Percentiles rank a stretch among this genome's conserved stretches.
Evolutionary conservation across 2,113 vertebrate species (phyloP).

Genomic region (Phoenicopterus ruber): DNA sequence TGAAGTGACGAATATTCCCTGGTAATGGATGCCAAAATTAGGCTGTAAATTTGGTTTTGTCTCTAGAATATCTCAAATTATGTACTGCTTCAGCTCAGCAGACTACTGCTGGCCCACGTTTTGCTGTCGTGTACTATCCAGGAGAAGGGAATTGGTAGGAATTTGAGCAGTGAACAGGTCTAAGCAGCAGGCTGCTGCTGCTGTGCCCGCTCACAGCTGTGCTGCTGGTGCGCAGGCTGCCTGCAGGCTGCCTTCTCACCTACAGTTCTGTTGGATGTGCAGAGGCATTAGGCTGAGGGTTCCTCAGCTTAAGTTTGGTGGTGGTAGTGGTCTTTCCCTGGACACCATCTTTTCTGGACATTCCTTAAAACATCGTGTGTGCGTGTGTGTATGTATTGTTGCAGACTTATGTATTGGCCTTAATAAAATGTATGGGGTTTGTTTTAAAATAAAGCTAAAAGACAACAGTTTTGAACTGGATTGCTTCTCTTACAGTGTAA

Average conservation of each 20-base stretch:
- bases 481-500: background rate
- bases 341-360: background rate
- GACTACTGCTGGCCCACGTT: accelerated
- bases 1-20: background rate
- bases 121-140: background rate
- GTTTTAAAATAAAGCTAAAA: background rate
- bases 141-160: background rate
- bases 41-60: background rate
- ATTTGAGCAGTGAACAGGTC: background rate
- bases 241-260: accelerated
- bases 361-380: background rate
- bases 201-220: background rate
- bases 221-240: accelerated
- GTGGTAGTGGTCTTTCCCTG: background rate
- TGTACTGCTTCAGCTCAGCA: background rate
- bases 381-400: background rate
- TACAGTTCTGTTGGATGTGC: background rate
- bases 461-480: background rate
- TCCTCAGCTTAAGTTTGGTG: background rate
- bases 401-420: background rate
- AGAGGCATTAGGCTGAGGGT: background rate
- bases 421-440: background rate
- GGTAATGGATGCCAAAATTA: background rate
- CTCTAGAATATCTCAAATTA: background rate
- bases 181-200: background rate